Base-by-base conservation (phyloP, 2,888 invertebrate genomes). In the Caenorhabditis drosophilae region DNA sequence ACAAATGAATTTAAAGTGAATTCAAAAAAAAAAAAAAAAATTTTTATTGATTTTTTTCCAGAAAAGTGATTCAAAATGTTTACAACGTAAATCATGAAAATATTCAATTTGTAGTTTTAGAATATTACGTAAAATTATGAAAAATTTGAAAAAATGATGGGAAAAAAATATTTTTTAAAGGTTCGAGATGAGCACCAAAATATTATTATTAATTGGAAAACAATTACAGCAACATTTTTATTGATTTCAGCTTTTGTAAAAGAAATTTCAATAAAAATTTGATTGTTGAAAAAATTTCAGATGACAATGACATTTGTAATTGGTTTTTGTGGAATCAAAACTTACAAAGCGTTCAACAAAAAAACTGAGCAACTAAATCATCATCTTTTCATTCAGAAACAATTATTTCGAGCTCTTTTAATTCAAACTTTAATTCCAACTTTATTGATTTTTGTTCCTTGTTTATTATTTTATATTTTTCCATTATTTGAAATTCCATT, bases 401-500 rank as follows among this genome's bases (percentile, higher is more conserved):
- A 51, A 47, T 46, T 58, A n/a, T 58, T 58, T 42, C 51, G 38
- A 12, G 58, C 58, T 2, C 42, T 58, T n/a, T 9, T 58, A 7
- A 51, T 58, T 23, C 58, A 58, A 45, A 58, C 58, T 2, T 12
- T 52, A 4, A 58, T 51, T 2, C 58, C 58, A 4, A 58, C 58
- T 4, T 23, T 59, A 11, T 20, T 52, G 2, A 59, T 59, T 22
- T 59, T 59, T 48, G 48, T 52, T 40, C 59, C 52, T 1, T 59
- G 52, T 20, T 46, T 53, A 16, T 48, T 59, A 18, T 59, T 58
- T 22, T 58, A 58, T 31, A 34, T 52, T 2, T 34, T 52, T 26
- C 58, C 58, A 18, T 20, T 58, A 0, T 58, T 58, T 27, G 58
- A 52, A 23, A 41, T 45, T 40, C 58, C 58, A 16, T 25, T 58